Evolutionary conservation across 2,797 vertebrate species (phyloP).

Genomic region (Chlorospingus flavigularis): DNA sequence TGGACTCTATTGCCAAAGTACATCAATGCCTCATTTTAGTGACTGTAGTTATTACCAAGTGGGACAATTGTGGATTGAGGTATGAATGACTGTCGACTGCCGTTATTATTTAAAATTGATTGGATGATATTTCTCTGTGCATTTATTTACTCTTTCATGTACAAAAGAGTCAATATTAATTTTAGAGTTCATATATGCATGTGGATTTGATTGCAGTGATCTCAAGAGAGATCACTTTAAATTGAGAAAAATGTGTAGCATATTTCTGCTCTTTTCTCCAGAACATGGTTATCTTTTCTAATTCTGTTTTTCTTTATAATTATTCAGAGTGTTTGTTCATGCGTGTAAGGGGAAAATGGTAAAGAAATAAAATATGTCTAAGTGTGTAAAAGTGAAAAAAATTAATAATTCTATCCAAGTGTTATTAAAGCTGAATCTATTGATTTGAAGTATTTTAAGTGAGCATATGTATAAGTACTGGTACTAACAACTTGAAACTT

Average conservation of each 20-base stretch:
- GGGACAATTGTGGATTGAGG: conserved; percentile 75
- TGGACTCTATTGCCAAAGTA: not conserved
- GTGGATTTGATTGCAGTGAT: not conserved
- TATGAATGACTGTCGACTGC: not conserved
- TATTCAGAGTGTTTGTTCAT: not conserved
- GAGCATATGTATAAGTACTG: not conserved
- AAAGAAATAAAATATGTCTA: not conserved
- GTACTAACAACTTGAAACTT: not conserved
- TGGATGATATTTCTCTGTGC: not conserved
- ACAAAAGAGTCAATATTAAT: not conserved
- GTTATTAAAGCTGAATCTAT: not conserved
- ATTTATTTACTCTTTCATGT: not conserved
- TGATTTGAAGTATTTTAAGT: not conserved
- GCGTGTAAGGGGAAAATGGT: not conserved
- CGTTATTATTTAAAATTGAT: not conserved
- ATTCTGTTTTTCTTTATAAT: not conserved
- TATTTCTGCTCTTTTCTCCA: not conserved
- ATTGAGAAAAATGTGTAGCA: not conserved
- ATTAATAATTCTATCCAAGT: not conserved
- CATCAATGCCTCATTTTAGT: conserved; percentile 84
- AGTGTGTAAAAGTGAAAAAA: not conserved
- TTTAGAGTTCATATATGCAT: not conserved
- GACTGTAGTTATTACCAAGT: conserved; percentile 83
- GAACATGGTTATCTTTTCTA: not conserved
- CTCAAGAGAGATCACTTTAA: not conserved